These are phyloP conservation scores for Heliconius eleuchia DNA, from an alignment of 1,140 invertebrate genomes.

Conservation along the genomic window DNA sequence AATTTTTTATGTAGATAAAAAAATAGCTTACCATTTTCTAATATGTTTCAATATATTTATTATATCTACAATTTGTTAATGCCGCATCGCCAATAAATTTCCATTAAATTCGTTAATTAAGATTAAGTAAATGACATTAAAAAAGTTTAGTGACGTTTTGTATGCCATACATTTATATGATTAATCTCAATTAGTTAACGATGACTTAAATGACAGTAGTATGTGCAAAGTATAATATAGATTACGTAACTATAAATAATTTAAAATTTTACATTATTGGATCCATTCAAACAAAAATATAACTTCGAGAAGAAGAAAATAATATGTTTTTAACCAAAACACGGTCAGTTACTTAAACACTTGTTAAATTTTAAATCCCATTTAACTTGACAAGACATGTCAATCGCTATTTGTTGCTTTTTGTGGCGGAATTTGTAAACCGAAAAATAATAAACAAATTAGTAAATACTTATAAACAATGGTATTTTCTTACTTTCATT, in stretches of 20 bases:
- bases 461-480: background rate
- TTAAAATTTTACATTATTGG: background rate
- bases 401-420: background rate
- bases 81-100: background rate
- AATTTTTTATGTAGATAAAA: background rate
- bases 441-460: background rate
- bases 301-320: background rate
- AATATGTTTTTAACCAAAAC: background rate
- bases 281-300: background rate
- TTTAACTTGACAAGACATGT: background rate
- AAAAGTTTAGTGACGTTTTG: conserved; percentile 8
- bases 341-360: background rate
- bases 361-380: conserved; percentile 3
- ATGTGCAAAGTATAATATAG: background rate
- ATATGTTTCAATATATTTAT: background rate
- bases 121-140: conserved; percentile 6
- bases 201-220: conserved; percentile 10
- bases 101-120: conserved; percentile 7
- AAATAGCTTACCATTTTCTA: background rate
- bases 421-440: background rate
- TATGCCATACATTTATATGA: background rate
- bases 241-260: background rate
- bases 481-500: background rate
- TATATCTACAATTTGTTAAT: conserved; percentile 1
- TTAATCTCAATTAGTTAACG: conserved; percentile 12